Conservation (phyloP, 2,888 invertebrate genomes). For the Calameuta pallipes region DNA sequence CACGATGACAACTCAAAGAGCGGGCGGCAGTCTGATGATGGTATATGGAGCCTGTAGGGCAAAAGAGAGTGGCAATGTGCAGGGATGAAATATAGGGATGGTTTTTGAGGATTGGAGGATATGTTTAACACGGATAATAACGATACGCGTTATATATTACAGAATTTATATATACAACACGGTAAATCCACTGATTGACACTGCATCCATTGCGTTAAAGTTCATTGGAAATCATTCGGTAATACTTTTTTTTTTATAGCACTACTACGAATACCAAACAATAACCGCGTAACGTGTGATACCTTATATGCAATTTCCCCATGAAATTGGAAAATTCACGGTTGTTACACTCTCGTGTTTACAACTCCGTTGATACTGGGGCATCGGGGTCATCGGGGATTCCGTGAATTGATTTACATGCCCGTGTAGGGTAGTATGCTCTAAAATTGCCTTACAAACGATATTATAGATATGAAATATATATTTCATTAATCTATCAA, state of each 20-base stretch:
- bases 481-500: neutral
- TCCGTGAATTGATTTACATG: neutral
- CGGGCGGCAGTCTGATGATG: neutral
- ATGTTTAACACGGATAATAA: conserved; percentile 46
- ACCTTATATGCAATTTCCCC: neutral
- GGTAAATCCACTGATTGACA: neutral
- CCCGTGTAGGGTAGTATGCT: neutral
- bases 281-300: neutral
- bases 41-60: neutral
- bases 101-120: conserved; percentile 21
- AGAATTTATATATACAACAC: conserved; percentile 12
- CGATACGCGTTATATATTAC: conserved; percentile 42
- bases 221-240: neutral
- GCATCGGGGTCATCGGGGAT: neutral
- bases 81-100: conserved; percentile 16
- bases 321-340: neutral
- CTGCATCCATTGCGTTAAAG: too few relatives aligned
- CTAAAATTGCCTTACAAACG: neutral
- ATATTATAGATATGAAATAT: neutral
- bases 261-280: neutral
- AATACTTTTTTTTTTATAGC: neutral
- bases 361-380: neutral
- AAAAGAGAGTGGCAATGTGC: conserved; percentile 7
- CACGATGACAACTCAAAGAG: conserved; percentile 20
- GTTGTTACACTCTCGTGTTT: neutral